These are phyloP conservation scores for Parasteatoda lunata DNA, from an alignment of 2,888 invertebrate species.

Conservation along the genomic window DNA sequence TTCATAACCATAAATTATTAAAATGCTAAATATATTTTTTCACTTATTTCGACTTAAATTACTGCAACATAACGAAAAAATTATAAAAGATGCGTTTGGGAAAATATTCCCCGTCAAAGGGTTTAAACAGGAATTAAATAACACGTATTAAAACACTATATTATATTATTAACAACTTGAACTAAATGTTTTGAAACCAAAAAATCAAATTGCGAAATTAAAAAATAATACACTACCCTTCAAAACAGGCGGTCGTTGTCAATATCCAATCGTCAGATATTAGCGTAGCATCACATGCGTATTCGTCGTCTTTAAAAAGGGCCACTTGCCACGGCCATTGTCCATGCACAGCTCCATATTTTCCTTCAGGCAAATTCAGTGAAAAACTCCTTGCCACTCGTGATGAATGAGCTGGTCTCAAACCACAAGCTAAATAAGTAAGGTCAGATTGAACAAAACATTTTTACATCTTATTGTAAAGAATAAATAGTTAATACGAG, in stretches of 20 bases:
- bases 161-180: too few species aligned
- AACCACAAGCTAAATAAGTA: constrained; percentile 80
- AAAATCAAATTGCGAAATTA: background rate
- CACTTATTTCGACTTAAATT: too few species aligned
- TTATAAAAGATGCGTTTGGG: too few species aligned
- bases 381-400: constrained; percentile 48
- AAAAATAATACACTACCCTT: constrained; percentile 33
- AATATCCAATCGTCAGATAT: constrained; percentile 88
- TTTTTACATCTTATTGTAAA: too few species aligned
- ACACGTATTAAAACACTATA: too few species aligned
- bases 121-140: too few species aligned
- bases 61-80: too few species aligned
- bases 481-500: too few species aligned
- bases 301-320: constrained; percentile 86
- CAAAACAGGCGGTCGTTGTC: constrained; percentile 90
- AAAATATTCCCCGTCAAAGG: too few species aligned
- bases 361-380: constrained; percentile 65
- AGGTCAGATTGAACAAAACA: background rate
- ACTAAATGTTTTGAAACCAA: too few species aligned
- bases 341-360: constrained; percentile 70
- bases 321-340: constrained; percentile 91
- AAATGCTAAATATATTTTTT: too few species aligned
- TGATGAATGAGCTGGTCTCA: constrained; percentile 77
- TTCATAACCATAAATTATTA: too few species aligned
- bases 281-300: constrained; percentile 91